Percentiles rank a stretch among this genome's conserved stretches.
Conservation (phyloP, 1,140 invertebrate species). For the Listronotus oregonensis region DNA sequence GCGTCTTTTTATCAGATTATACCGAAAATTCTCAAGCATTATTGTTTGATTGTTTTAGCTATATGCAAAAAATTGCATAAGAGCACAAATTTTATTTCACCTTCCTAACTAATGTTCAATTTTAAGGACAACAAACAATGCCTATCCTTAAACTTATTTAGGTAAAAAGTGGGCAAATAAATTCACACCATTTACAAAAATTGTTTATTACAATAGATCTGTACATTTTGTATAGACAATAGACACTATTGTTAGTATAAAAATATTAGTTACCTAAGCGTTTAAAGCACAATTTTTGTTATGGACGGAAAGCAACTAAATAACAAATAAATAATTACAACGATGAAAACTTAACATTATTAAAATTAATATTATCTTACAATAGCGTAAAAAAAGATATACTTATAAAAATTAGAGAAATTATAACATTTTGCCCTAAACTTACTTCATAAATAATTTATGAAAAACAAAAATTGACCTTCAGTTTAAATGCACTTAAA, state of each 20-base stretch:
- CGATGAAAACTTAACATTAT: slow-evolving; percentile 10
- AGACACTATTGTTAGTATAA: slow-evolving; percentile 24
- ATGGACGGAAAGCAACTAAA: slow-evolving; percentile 26
- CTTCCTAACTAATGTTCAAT: too few species aligned
- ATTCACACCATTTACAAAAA: slow-evolving; percentile 31
- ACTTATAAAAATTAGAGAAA: background rate
- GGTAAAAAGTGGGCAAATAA: slow-evolving; percentile 29
- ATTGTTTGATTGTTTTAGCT: too few species aligned
- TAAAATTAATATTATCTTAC: background rate
- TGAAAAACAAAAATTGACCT: too few species aligned
- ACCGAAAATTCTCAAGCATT: too few species aligned
- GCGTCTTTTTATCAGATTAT: too few species aligned
- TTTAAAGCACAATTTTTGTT: slow-evolving; percentile 19
- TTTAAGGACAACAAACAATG: slow-evolving; percentile 28
- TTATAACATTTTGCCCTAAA: background rate
- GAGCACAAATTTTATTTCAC: too few species aligned
- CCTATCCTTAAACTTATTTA: slow-evolving; percentile 39
- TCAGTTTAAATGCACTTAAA: too few species aligned
- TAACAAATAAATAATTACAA: background rate
- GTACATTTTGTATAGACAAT: slow-evolving; percentile 22
- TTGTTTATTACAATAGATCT: slow-evolving; percentile 33
- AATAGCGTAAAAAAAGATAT: background rate
- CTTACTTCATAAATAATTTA: background rate
- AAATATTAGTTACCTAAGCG: slow-evolving; percentile 14
- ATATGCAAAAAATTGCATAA: too few species aligned